Evolutionary conservation across 2,113 vertebrate genomes (phyloP), one percentile per base, ranked within the genome.

Genomic region (Ageneiosus marmoratus): DNA sequence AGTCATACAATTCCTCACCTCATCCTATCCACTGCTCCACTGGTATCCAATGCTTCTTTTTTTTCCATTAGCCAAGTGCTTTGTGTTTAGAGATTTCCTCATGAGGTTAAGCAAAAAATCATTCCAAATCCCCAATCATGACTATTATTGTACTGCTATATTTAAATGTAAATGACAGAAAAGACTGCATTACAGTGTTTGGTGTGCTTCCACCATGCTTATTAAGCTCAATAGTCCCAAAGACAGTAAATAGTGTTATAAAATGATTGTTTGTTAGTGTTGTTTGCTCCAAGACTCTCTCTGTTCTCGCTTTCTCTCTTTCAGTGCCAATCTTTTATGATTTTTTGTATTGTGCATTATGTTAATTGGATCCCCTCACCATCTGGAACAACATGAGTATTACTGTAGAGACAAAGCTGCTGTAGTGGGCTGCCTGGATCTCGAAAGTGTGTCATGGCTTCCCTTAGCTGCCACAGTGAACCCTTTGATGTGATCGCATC

Each of bases 401-500:
- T 89, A 81, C 85, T 10, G 86, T 90, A 89, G 78, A 91, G 73
- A 90, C 91, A 86, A 88, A 86, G 41, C 88, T 91, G 88, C 87
- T 85, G 84, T 85, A 70, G 65, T 60, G 82, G 75, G 63, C 82
- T 91, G 90, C 87, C 85, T 84, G 81, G 81, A 90, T 84, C 80
- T 83, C 86, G 88, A 90, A 90, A 89, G 72, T 87, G 88, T 92
- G 89, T 92, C 90, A 89, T 86, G 89, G 88, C 82, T 89, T 91
- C 88, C 89, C 89, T 81, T 88, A 85, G 92, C 91, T 94, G 88
- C 88, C 93, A 93, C 73, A 51, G 88, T 90, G 90, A 93, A 90
- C 32, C 78, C 90, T 95, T 93, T 94, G 93, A 95, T 94, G 90
- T 94, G 91, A 95, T 94, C 90, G 86, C 90, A 91, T 94, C 91